Base-by-base conservation (phyloP, 1,140 invertebrate genomes). In the Bombus superbus region DNA sequence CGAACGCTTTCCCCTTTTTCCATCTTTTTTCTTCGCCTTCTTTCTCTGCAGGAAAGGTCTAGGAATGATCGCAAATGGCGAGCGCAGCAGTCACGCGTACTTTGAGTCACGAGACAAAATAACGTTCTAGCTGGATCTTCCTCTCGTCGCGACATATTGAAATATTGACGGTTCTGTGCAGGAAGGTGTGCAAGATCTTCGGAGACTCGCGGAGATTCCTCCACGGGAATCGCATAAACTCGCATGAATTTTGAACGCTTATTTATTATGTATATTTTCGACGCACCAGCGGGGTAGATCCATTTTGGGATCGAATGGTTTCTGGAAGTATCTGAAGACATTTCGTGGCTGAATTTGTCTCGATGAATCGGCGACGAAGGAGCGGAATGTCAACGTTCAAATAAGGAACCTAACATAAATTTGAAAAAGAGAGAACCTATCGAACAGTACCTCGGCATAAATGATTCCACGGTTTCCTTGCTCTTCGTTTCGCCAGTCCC, bases 181-280 rank as follows among this genome's bases (percentile, higher is more conserved):
- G 25, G 28, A 76, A 38, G 13, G 35, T 59, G 53, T 15, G 28
- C 10, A 10, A 38, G 22, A 75, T 32, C 18, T 38, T 15, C 53
- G 35, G 35, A 40, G 25, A 59, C 73, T 75, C 15, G 59, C n/a
- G 59, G 1, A 53, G 18, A 53, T 32, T 57, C 73, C 11, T 25
- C 73, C 32, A 8, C 32, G 11, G 25, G 53, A 59, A 59, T 59
- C 74, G 25, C 25, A 59, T 40, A 40, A 76, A 76, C 53, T 76
- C 74, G 47, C 53, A 76, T 57, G 47, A 76, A 59, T 59, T 76
- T 53, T 76, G 47, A 76, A 59, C 74, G 13, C 74, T 76, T 76
- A 76, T 76, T 76, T 76, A 76, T 59, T 59, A 59, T 76, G 53
- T 38, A 76, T 59, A 76, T 57, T 59, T 59, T 59, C 74, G 53